Evolutionary conservation across 1,140 invertebrate species (phyloP), one percentile per base, ranked within the genome.

Genomic region (Pogonognathellus flavescens): DNA sequence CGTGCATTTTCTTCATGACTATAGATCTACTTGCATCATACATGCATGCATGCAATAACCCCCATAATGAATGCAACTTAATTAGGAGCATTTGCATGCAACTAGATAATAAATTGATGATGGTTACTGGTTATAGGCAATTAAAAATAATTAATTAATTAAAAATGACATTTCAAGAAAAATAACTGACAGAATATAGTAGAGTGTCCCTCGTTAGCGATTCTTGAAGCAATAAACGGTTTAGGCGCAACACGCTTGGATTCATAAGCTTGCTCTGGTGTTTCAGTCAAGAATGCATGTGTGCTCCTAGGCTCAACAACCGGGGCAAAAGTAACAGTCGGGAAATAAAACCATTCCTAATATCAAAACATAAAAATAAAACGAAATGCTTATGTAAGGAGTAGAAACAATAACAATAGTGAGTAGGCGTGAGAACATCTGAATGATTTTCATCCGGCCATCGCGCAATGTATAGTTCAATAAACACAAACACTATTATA

Each of bases 241-340:
- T 80, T 85, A 16, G 10, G 13, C 20, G 60, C 22, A 60, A 84
- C 83, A 20, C 22, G 41, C 6, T 60, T 50, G 16, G 41, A 59
- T 57, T 20, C 66, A 60, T 87, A 87, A 5, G 83, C 81, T 25
- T 85, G 84, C 50, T 84, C 82, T 9, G 86, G 86, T 50, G 84
- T 84, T 16, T 76, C 52, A 55, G 82, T 83, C 25, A 87, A 59
- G 57, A 85, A 87, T 5, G 86, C 84, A 55, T 59, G 16, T 1
- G 55, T 20, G 50, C 18, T 20, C 20, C 82, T 50, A 41, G 86
- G 83, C 25, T 87, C 86, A 49, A 87, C 16, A 59, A 80, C 80
- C 31, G 86, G 86, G 18, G 80, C 60, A 57, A 85, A 85, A 11
- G 49, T 50, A 22, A 82, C 52, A 18, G 60, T 16, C 18, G 84